phyloP scores from a whole-genome alignment of 2,113 vertebrate species.

The Notarius quadriscutis region DNA sequence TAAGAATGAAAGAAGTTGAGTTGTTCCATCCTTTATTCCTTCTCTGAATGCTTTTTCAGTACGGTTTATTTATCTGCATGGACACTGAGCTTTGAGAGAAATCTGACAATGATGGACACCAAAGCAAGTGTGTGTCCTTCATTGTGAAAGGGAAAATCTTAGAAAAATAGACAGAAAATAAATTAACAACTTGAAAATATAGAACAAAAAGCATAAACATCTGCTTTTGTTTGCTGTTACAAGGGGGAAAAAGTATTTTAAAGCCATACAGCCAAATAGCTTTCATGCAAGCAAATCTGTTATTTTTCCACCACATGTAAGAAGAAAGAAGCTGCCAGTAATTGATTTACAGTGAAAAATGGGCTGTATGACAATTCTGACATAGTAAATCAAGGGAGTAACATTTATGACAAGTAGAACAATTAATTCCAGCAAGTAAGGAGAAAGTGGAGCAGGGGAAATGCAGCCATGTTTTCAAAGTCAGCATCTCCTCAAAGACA shows the following conservation, averaged over 20 bases:
- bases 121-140: neutral
- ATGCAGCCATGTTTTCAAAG: slow-evolving; percentile 59
- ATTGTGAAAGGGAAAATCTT: neutral
- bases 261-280: neutral
- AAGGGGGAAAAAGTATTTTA: neutral
- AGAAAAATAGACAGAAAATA: neutral
- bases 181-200: neutral
- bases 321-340: slow-evolving; percentile 41
- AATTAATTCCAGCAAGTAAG: slow-evolving; percentile 47
- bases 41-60: neutral
- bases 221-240: neutral
- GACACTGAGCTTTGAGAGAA: neutral
- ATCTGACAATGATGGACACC: neutral
- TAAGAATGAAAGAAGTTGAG: neutral
- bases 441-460: slow-evolving; percentile 37
- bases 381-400: slow-evolving; percentile 45
- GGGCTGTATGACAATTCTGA: slow-evolving; percentile 53
- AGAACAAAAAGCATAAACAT: neutral
- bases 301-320: slow-evolving; percentile 4
- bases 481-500: slow-evolving; percentile 69
- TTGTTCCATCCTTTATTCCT: neutral
- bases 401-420: slow-evolving; percentile 54
- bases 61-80: neutral
- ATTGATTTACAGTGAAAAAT: slow-evolving; percentile 53
- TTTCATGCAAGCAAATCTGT: slow-evolving; percentile 16